Evolutionary conservation across 2,113 vertebrate species (phyloP), one percentile per base, ranked within the genome.

Genomic region (Zingel zingel): DNA sequence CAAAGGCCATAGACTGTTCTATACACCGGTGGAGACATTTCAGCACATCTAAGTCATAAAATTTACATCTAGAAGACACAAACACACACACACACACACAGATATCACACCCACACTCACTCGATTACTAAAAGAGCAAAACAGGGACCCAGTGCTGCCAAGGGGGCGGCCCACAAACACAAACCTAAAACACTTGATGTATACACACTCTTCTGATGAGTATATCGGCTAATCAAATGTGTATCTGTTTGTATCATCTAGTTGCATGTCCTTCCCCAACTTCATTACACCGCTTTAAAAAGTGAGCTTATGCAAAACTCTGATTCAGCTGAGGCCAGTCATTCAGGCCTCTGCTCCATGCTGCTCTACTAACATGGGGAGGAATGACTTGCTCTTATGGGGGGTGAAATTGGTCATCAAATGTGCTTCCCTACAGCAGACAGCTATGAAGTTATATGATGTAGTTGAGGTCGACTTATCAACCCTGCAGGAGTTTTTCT

Each of bases 191-290:
- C 19, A 13, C 33, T 62, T 56, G 7, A 74, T 62, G 47, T 65
- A 54, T 48, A 71, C 48, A 66, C 18, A 65, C 79, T 64, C 45
- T 11, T 50, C 56, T 69, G 57, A 81, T 81, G 69, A 78, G 27
- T 30, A 9, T 63, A 57, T 81, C 18, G 19, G 27, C 11, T 79
- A 62, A 84, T 78, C 68, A 91, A 85, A 62, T 16, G 15, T 66
- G 62, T 89, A 81, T 90, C 86, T 79, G 69, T 91, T 82, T 92
- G 80, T 50, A 61, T 88, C 90, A 82, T 68, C 72, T 47, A 16
- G 58, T 33, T 15, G 30, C 45, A 23, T 30, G 15, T 57, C 48
- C 63, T 69, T 61, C 18, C 75, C 64, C 84, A 4, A 43, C 33
- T 62, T 50, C 25, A 45, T 71, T 81, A 19, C 65, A 73, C 56